These are phyloP conservation scores for Dynastes grantii DNA, from an alignment of 2,888 invertebrate species.

Conservation along the genomic window DNA sequence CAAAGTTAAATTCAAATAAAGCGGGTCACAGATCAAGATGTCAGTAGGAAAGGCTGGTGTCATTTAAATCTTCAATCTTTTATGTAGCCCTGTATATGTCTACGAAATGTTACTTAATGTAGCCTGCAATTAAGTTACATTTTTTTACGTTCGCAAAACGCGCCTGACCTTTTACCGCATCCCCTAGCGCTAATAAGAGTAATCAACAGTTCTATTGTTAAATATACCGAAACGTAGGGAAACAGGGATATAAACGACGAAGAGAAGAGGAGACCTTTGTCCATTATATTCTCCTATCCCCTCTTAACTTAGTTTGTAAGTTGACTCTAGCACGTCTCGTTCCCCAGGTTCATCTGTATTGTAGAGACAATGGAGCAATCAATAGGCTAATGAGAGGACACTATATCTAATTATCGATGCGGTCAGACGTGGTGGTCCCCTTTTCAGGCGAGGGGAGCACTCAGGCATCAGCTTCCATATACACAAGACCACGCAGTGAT, in stretches of 20 bases:
- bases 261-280: constrained; percentile 62
- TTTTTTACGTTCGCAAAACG: not conserved
- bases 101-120: not conserved
- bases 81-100: not conserved
- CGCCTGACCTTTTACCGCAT: not conserved
- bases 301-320: constrained; percentile 68
- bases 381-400: constrained; percentile 73
- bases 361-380: constrained; percentile 71
- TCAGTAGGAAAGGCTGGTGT: no score
- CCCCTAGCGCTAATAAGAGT: constrained; percentile 51
- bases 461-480: constrained; percentile 50
- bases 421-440: constrained; percentile 64
- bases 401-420: constrained; percentile 70
- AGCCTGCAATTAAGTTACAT: not conserved
- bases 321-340: constrained; percentile 65
- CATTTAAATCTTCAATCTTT: not conserved
- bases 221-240: not conserved
- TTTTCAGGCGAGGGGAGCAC: constrained; percentile 61
- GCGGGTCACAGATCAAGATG: no score
- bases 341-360: constrained; percentile 55
- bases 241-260: not conserved
- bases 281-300: constrained; percentile 64
- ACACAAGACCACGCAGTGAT: constrained; percentile 53
- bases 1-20: no score
- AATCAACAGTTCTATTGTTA: constrained; percentile 39